These are phyloP conservation scores for Benitochromis conjunctus DNA, from an alignment of 2,113 vertebrate genomes.

Conservation along the genomic window DNA sequence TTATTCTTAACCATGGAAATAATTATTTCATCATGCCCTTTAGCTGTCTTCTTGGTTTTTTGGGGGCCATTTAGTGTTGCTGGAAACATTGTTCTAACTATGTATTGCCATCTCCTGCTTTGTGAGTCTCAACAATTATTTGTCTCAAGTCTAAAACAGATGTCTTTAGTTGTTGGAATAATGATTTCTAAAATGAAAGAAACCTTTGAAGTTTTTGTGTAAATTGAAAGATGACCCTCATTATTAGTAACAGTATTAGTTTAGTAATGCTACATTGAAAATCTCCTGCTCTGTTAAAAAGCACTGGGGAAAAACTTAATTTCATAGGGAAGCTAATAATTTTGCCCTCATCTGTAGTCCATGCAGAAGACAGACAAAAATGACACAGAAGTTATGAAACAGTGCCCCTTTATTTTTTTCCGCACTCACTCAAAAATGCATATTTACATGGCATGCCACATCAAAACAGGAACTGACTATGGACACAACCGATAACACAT, in stretches of 20 bases:
- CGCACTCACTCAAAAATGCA: conserved; percentile 79
- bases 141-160: too few relatives aligned
- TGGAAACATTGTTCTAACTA: neutral
- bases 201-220: too few relatives aligned
- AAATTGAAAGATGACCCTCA: too few relatives aligned
- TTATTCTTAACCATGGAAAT: neutral
- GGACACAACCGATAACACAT: conserved; percentile 71
- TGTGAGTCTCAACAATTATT: too few relatives aligned
- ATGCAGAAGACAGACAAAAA: neutral
- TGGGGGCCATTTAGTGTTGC: neutral
- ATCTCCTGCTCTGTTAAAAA: too few relatives aligned
- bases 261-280: too few relatives aligned
- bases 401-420: conserved; percentile 78
- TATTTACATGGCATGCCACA: conserved; percentile 86
- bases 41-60: neutral
- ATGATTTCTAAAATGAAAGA: too few relatives aligned
- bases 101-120: neutral
- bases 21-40: rapidly evolving
- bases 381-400: conserved; percentile 68
- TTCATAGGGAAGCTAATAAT: too few relatives aligned
- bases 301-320: too few relatives aligned
- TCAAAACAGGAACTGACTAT: conserved; percentile 77
- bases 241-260: too few relatives aligned
- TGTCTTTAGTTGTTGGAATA: too few relatives aligned
- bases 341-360: neutral